Conservation (phyloP, 2,888 invertebrate species). For the Teinopalpus imperialis region DNA sequence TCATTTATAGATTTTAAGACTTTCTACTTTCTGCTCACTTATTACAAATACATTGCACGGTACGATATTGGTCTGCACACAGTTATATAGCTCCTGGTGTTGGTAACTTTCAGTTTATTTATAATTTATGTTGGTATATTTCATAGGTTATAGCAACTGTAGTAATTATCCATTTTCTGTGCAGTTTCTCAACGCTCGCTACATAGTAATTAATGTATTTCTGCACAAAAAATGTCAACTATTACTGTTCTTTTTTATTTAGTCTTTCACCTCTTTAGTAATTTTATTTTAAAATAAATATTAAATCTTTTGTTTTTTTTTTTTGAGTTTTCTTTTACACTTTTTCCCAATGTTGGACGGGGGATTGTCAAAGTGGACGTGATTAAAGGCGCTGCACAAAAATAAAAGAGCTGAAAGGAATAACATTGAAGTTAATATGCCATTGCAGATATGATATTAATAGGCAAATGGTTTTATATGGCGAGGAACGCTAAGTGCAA, state of each 20-base stretch:
- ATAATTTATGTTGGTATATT: slow-evolving; percentile 19
- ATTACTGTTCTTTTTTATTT: slow-evolving; percentile 44
- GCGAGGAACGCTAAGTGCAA: slow-evolving; percentile 64
- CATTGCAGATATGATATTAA: slow-evolving; percentile 52
- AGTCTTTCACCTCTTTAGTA: slow-evolving; percentile 55
- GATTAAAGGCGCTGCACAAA: slow-evolving; percentile 74
- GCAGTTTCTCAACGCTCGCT: no score
- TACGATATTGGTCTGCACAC: slow-evolving; percentile 57
- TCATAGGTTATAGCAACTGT: slow-evolving; percentile 20
- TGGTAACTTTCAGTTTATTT: slow-evolving; percentile 36
- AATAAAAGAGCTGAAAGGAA: slow-evolving; percentile 59
- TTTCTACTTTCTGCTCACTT: slow-evolving; percentile 34
- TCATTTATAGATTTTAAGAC: slow-evolving; percentile 38
- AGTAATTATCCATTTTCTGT: slow-evolving; percentile 40
- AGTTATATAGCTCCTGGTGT: slow-evolving; percentile 51
- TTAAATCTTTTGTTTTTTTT: slow-evolving; percentile 49
- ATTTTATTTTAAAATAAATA: slow-evolving; percentile 63
- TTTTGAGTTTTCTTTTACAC: slow-evolving; percentile 49
- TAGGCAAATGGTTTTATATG: slow-evolving; percentile 51
- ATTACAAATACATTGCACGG: slow-evolving; percentile 44
- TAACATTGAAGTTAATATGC: slow-evolving; percentile 52
- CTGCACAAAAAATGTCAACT: slow-evolving; percentile 46
- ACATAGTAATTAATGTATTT: no score
- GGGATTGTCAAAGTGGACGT: slow-evolving; percentile 77
- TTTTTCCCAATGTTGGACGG: slow-evolving; percentile 56